Conservation (phyloP, 2,113 vertebrate species). For the Vombatus ursinus region DNA sequence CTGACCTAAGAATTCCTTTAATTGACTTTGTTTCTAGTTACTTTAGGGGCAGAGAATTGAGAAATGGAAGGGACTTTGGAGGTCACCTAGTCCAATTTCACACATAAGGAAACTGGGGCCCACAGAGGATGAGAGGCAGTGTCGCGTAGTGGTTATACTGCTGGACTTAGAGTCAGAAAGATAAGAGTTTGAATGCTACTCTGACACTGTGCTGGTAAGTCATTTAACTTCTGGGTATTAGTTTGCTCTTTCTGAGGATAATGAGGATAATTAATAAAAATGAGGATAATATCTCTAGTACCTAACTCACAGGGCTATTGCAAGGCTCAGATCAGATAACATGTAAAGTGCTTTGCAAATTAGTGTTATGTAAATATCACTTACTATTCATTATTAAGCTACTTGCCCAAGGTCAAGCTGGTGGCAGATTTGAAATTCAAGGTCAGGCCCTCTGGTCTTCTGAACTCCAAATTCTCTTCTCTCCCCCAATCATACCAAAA, state of each 20-base stretch:
- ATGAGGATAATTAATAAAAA: neutral
- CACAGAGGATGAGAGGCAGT: neutral
- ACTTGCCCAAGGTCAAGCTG: neutral
- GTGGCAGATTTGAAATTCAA: neutral
- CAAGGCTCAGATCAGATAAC: neutral
- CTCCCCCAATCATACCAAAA: neutral
- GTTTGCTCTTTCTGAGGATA: neutral
- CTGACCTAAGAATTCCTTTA: neutral
- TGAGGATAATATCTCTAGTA: neutral
- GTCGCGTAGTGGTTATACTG: neutral
- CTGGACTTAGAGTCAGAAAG: neutral
- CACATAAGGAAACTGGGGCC: neutral
- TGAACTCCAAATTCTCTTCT: neutral
- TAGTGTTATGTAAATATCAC: neutral
- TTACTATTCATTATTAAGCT: neutral
- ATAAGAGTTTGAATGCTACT: neutral
- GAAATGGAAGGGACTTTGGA: neutral
- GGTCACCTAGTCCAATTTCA: neutral
- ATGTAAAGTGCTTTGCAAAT: neutral
- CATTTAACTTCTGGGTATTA: neutral
- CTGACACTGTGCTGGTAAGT: neutral
- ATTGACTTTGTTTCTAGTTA: neutral
- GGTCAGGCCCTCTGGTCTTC: neutral
- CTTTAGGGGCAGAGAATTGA: neutral
- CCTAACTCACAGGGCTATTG: neutral